phyloP scores from a whole-genome alignment of 2,113 vertebrate genomes.

The Gallinago paraguaiae region DNA sequence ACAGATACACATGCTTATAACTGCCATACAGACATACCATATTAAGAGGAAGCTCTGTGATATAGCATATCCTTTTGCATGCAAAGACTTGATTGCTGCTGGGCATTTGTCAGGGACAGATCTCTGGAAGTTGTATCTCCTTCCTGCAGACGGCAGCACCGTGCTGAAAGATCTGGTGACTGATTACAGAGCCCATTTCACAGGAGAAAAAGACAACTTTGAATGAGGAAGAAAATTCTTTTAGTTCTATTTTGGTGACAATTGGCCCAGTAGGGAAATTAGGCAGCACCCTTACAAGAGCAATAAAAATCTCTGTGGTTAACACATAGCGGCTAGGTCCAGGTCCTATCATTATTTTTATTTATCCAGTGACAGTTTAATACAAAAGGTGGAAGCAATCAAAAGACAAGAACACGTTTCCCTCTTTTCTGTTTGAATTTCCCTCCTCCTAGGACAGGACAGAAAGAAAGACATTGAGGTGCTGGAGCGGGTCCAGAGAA shows the following conservation, averaged over 20 bases:
- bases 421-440: neutral
- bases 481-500: no score
- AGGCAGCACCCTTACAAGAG: neutral
- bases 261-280: neutral
- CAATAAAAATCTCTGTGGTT: neutral
- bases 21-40: neutral
- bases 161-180: neutral
- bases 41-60: neutral
- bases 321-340: neutral
- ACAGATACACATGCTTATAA: neutral
- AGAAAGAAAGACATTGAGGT: no score
- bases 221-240: neutral
- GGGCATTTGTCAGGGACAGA: fast-evolving
- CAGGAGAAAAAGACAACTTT: neutral
- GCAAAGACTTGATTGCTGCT: neutral
- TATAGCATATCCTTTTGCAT: neutral
- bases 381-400: neutral
- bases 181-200: fast-evolving
- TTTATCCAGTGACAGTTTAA: neutral
- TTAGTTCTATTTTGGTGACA: neutral
- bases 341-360: neutral
- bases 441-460: neutral
- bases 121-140: neutral
- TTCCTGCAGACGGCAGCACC: neutral
- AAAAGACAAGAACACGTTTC: neutral